Percentiles rank a stretch among this genome's conserved stretches.
Evolutionary conservation across 64 coral and sea anemone species (phyloP).

Genomic region (Anthopleura sola): DNA sequence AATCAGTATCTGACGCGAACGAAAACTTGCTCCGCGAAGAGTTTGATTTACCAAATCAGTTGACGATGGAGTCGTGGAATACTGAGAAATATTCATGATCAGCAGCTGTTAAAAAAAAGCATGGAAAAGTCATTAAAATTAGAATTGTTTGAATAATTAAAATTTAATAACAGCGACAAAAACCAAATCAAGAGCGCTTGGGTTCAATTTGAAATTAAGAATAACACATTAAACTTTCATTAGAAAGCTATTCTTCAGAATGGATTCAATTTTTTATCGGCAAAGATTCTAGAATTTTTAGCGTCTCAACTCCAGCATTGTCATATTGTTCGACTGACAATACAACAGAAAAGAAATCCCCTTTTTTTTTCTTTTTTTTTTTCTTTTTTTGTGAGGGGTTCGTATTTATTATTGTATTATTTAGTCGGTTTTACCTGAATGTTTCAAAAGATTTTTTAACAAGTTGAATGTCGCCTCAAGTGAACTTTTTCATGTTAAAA

Average conservation of each 20-base stretch:
- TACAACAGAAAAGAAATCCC: too few species aligned
- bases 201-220: background rate
- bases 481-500: background rate
- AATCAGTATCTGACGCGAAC: background rate
- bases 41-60: background rate
- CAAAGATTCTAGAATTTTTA: background rate
- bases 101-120: background rate
- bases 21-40: background rate
- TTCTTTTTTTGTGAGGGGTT: too few species aligned
- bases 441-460: too few species aligned
- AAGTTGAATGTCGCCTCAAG: too few species aligned
- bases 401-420: too few species aligned
- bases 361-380: too few species aligned
- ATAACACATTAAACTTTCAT: background rate
- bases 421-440: too few species aligned
- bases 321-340: too few species aligned
- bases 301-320: background rate
- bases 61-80: background rate
- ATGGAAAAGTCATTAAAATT: background rate
- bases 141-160: constrained; percentile 8
- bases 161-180: background rate
- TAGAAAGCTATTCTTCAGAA: background rate
- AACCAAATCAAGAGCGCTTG: background rate
- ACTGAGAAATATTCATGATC: background rate
- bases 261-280: background rate